Percentiles rank a stretch among this genome's conserved stretches.
phyloP scores from a whole-genome alignment of 1,140 invertebrate species.

The Drosophila mayri region DNA sequence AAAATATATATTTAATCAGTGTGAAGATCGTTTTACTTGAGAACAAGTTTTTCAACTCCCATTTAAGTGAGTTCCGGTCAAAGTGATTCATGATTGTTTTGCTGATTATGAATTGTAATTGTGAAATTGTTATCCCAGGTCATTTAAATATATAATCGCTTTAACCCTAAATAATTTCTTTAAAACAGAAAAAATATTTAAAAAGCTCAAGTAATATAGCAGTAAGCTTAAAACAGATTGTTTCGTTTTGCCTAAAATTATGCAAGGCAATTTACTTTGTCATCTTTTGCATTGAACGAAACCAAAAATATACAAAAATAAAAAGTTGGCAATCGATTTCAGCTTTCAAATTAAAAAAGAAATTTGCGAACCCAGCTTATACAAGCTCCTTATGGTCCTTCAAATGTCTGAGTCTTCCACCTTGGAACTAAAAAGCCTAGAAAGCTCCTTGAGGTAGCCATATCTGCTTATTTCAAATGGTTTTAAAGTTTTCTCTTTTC shows the following conservation, averaged over 20 bases:
- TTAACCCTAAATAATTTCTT: conserved; percentile 6
- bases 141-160: not conserved
- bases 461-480: too few species aligned
- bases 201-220: not conserved
- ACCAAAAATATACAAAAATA: too few species aligned
- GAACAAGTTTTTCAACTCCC: conserved; percentile 11
- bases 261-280: not conserved
- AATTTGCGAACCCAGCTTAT: not conserved
- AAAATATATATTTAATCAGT: not conserved
- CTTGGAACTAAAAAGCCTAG: not conserved
- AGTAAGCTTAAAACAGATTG: not conserved
- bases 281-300: not conserved
- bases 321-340: too few species aligned
- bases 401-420: not conserved
- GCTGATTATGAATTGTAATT: not conserved
- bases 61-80: conserved; percentile 16
- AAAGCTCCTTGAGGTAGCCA: not conserved
- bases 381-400: not conserved
- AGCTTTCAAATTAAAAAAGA: too few species aligned
- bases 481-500: not conserved
- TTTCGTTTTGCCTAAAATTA: not conserved
- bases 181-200: not conserved
- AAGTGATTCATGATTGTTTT: not conserved
- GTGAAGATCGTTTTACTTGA: conserved; percentile 4
- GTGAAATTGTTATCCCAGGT: conserved; percentile 12